phyloP scores from a whole-genome alignment of 2,797 vertebrate genomes.

The Austrolebias charrua region DNA sequence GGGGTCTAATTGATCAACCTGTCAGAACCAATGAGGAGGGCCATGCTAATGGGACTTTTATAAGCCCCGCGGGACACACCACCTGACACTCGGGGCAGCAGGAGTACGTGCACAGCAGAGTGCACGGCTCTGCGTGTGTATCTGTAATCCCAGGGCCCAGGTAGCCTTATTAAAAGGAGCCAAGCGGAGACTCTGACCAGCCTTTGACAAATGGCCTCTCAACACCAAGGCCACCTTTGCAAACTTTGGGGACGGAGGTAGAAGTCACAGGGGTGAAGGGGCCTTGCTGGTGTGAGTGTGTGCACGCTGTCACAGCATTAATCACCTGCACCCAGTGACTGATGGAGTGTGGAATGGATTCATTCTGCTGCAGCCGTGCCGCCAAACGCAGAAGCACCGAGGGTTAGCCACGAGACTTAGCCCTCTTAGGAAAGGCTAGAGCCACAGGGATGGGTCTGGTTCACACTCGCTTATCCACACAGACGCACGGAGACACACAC shows the following conservation, averaged over 20 bases:
- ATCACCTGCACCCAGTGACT: slow-evolving; percentile 76
- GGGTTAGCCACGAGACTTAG: slow-evolving; percentile 72
- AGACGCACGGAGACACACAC: slow-evolving; percentile 7
- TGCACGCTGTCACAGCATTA: slow-evolving; percentile 59
- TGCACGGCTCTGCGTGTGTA: slow-evolving; percentile 53
- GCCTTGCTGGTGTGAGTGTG: slow-evolving; percentile 35
- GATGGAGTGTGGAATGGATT: slow-evolving; percentile 78
- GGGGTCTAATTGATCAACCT: slow-evolving; percentile 95
- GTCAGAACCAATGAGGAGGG: slow-evolving; percentile 93
- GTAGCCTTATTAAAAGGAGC: slow-evolving; percentile 90
- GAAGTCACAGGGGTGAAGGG: slow-evolving; percentile 65
- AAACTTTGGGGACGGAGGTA: slow-evolving; percentile 72
- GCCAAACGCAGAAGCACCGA: slow-evolving; percentile 66
- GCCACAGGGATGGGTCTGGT: slow-evolving; percentile 51
- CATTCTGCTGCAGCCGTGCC: slow-evolving; percentile 69
- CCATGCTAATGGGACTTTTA: slow-evolving; percentile 96
- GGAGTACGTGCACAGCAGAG: slow-evolving; percentile 63
- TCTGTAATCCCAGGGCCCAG: slow-evolving; percentile 71
- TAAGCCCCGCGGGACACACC: slow-evolving; percentile 85
- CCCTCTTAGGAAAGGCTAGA: slow-evolving; percentile 68
- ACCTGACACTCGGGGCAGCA: slow-evolving; percentile 80
- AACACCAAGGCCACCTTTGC: slow-evolving; percentile 77
- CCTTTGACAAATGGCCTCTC: slow-evolving; percentile 84
- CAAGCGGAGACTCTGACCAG: slow-evolving; percentile 76
- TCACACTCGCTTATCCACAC: slow-evolving; percentile 17